These are phyloP conservation scores for Heliconius hewitsoni DNA, from an alignment of 1,140 invertebrate genomes.

Conservation along the genomic window DNA sequence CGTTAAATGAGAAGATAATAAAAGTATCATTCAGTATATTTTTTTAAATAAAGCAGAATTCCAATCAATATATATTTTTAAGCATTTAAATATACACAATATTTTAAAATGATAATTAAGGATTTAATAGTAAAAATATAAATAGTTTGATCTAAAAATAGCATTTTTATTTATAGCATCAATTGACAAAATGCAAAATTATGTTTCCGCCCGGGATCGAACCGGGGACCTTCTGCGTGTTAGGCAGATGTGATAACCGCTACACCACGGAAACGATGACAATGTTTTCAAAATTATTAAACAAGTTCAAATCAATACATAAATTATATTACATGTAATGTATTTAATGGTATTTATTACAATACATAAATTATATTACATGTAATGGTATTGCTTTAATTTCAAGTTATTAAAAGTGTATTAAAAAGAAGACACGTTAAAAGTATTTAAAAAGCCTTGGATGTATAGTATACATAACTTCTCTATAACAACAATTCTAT, in stretches of 20 bases:
- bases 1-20: not conserved
- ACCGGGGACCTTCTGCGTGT: constrained; percentile 55
- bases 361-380: not conserved
- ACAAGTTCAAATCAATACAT: not conserved
- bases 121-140: not conserved
- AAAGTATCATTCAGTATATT: not conserved
- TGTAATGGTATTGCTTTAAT: not conserved
- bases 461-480: no score
- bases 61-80: not conserved
- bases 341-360: no score
- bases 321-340: not conserved
- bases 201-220: constrained; percentile 43
- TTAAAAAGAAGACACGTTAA: no score
- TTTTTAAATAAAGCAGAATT: not conserved
- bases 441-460: no score
- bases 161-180: not conserved
- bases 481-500: no score
- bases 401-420: not conserved
- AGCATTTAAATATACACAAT: not conserved
- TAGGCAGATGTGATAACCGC: constrained; percentile 57
- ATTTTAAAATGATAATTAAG: not conserved
- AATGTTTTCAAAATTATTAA: fast-evolving
- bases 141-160: not conserved
- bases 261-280: constrained; percentile 1
- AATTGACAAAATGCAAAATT: not conserved